Evolutionary conservation across 2,113 vertebrate genomes (phyloP).

Genomic region (Barbus barbus): DNA sequence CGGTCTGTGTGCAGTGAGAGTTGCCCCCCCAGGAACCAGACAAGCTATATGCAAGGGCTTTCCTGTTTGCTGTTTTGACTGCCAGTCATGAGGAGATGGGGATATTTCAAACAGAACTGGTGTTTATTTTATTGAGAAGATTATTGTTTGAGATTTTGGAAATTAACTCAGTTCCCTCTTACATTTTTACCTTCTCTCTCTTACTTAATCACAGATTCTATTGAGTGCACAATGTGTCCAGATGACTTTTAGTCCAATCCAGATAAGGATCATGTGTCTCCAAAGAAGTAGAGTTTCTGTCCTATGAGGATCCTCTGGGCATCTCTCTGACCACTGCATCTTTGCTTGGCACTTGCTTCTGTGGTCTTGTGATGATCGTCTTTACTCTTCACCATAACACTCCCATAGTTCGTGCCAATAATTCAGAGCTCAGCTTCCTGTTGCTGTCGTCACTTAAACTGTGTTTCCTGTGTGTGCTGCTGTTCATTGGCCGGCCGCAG

Average conservation of each 20-base stretch:
- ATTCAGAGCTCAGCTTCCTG: too few species aligned
- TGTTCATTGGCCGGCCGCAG: too few species aligned
- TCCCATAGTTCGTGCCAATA: too few species aligned
- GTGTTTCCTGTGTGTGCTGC: too few species aligned
- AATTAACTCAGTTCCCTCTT: not conserved
- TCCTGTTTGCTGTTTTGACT: slow-evolving; percentile 73
- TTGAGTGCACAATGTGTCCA: slow-evolving; percentile 68
- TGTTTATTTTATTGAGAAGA: not conserved
- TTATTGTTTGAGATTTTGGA: not conserved
- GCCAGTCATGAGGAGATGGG: slow-evolving; percentile 48
- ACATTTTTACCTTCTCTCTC: not conserved
- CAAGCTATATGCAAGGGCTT: slow-evolving; percentile 36
- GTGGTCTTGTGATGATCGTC: slow-evolving; percentile 54
- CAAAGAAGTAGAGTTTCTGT: slow-evolving; percentile 68
- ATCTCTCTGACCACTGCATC: slow-evolving; percentile 65
- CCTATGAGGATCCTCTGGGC: slow-evolving; percentile 71
- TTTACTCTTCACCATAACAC: slow-evolving; percentile 17
- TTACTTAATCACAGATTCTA: slow-evolving; percentile 58
- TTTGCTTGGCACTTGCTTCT: slow-evolving; percentile 58
- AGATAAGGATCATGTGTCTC: slow-evolving; percentile 52
- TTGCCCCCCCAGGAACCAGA: slow-evolving; percentile 67
- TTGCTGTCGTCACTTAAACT: too few species aligned
- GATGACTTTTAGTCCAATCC: slow-evolving; percentile 73
- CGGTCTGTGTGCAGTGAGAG: slow-evolving; percentile 60
- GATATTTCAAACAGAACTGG: slow-evolving; percentile 52